Base-by-base conservation (phyloP, 2,113 vertebrate species). In the Leptobrachium leishanense region DNA sequence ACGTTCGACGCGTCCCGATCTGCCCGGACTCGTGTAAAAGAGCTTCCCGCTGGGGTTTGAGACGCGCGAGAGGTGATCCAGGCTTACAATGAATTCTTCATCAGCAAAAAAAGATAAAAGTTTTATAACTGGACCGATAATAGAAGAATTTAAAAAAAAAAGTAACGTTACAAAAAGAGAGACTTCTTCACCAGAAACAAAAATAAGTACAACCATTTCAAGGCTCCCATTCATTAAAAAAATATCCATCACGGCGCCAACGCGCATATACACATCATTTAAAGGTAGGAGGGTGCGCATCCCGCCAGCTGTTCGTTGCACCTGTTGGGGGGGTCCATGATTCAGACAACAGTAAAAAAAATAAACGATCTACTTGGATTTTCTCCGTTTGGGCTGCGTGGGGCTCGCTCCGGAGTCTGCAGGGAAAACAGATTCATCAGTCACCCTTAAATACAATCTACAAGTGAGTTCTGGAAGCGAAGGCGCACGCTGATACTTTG, bases 341-440 rank as follows among this genome's bases (percentile, higher is more conserved):
- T 11, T 59, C 55, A 59, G 55, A 59, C 3, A 2, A 12, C n/a
- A 44, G 2, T 43, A 43, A 44, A 77, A 43, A 89, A 91, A 91
- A 90, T 86, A 86, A 87, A 31, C 20, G 1, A 82, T 92, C 92
- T 88, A 98, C 94, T 99, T 98, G 85, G 97, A 99, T 92, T 98
- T 98, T 94, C 97, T 98, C 94, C 96, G 88, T 90, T 98, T 98
- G 84, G 97, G 95, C 92, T 98, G 97, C 82, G 95, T 96, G 74
- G 93, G 94, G 88, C 95, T 96, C 79, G 95, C 94, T 92, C 93
- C 93, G 86, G 95, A 92, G 88, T 97, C 97, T 95, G 92, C 83
- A 82, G 91, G 82, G 84, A 87, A 82, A 85, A 8, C 46, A 50
- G 46, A 50, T 5, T 31, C 20, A 31, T 31, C 20, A 31, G 20